Percentiles rank a stretch among this genome's conserved stretches.
Evolutionary conservation across 2,113 vertebrate genomes (phyloP).

Genomic region (Cochlearius cochlearius): DNA sequence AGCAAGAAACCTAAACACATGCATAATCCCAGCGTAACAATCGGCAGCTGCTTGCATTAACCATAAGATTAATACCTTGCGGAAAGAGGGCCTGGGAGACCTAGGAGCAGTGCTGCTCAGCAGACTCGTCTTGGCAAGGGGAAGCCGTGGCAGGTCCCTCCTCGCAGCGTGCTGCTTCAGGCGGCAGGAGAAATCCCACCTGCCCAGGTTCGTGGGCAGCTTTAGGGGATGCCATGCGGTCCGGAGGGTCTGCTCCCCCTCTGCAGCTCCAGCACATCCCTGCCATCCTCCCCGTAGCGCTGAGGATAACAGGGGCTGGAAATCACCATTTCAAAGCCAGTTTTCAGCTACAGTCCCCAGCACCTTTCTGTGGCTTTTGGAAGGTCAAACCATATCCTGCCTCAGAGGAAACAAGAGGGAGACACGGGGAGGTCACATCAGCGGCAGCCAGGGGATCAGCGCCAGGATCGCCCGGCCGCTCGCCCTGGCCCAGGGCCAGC

Average conservation of each 20-base stretch:
- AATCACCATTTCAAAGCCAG: neutral
- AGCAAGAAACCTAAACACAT: neutral
- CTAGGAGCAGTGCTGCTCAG: neutral
- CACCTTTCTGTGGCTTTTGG: neutral
- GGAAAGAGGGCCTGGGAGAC: neutral
- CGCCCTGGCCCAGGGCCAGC: neutral
- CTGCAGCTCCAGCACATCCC: neutral
- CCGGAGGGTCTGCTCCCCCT: neutral
- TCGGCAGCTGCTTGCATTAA: neutral
- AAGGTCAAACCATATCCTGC: neutral
- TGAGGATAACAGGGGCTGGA: neutral
- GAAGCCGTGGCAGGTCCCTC: neutral
- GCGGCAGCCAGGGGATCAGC: neutral
- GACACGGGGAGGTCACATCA: neutral
- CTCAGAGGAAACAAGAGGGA: neutral
- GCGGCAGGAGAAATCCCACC: neutral
- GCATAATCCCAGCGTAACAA: neutral
- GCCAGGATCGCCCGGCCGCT: neutral
- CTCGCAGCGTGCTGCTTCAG: neutral
- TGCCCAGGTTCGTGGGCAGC: neutral
- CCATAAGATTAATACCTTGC: neutral
- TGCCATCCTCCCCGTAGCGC: rapidly evolving
- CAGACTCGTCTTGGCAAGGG: neutral
- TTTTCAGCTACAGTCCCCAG: neutral
- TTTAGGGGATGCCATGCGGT: neutral